phyloP scores from a whole-genome alignment of 2,113 vertebrate genomes.

The Peromyscus maniculatus region DNA sequence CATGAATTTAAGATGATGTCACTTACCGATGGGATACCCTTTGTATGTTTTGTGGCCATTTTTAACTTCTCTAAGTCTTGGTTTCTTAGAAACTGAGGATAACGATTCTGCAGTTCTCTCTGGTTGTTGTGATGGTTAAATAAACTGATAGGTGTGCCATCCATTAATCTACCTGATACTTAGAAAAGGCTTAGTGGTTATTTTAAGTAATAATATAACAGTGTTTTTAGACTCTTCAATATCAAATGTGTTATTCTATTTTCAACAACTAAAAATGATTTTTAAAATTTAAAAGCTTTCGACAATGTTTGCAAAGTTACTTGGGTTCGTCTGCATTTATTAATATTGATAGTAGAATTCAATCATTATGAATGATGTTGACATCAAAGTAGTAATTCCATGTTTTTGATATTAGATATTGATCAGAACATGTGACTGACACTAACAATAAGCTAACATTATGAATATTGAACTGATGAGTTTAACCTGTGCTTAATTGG shows the following conservation, averaged over 20 bases:
- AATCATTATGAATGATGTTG: slow-evolving; percentile 10
- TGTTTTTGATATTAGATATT: slow-evolving; percentile 20
- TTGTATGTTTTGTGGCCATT: background rate
- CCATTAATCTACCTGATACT: background rate
- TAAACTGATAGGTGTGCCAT: background rate
- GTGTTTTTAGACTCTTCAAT: slow-evolving; percentile 2
- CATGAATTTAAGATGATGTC: background rate
- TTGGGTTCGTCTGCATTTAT: slow-evolving; percentile 34
- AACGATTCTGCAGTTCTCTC: background rate
- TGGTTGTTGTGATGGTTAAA: background rate
- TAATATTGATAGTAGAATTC: slow-evolving; percentile 49
- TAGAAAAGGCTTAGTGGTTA: background rate
- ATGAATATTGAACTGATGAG: background rate
- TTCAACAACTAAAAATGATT: slow-evolving; percentile 27
- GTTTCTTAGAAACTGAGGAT: slow-evolving; percentile 14
- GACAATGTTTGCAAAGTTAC: background rate
- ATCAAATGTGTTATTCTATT: slow-evolving; percentile 43
- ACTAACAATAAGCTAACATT: slow-evolving; percentile 24
- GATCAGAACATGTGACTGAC: background rate
- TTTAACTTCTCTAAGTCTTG: slow-evolving; percentile 29
- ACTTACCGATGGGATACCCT: background rate
- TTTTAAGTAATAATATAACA: slow-evolving; percentile 13
- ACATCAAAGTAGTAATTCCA: slow-evolving; percentile 32
- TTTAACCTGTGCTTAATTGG: slow-evolving; percentile 35
- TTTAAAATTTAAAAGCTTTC: background rate